A percentile compares a stretch with the other conserved stretches of the same genome.
Conservation (phyloP, 2,888 invertebrate genomes). For the Aromia moschata region DNA sequence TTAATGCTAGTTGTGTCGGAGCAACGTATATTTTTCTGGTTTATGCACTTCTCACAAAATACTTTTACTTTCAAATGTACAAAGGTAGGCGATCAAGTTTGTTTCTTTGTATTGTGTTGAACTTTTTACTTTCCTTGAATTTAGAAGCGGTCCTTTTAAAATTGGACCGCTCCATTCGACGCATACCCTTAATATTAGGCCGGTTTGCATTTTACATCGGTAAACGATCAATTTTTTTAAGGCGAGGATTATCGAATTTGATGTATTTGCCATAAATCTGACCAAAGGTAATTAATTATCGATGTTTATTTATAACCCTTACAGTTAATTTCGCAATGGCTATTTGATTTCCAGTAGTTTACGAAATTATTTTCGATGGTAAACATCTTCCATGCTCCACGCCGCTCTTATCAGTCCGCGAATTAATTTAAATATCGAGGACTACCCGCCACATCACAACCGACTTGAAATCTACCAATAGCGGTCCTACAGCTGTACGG, state of each 20-base stretch:
- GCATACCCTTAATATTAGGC: background rate
- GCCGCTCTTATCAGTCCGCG: conserved; percentile 4
- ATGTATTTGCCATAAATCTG: conserved; percentile 5
- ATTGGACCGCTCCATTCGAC: background rate
- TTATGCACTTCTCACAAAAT: conserved; percentile 36
- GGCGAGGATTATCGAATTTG: conserved; percentile 34
- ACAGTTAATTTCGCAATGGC: background rate
- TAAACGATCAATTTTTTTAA: conserved; percentile 38
- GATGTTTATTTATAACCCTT: background rate
- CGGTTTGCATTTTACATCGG: conserved; percentile 29
- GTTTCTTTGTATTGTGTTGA: conserved; percentile 57
- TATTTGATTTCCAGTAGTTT: background rate
- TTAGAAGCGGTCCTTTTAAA: conserved; percentile 33
- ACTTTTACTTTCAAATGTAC: conserved; percentile 61
- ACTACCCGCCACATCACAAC: conserved; percentile 32
- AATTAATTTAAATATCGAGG: conserved; percentile 35
- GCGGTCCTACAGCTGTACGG: conserved; percentile 53
- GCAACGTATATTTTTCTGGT: conserved; percentile 22
- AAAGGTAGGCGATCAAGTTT: conserved; percentile 58
- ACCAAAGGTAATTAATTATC: conserved; percentile 5
- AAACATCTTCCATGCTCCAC: background rate
- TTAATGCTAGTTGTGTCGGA: conserved; percentile 32
- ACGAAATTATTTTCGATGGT: no score
- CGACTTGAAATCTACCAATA: conserved; percentile 46
- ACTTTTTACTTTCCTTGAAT: conserved; percentile 53